These are phyloP conservation scores for Nomada ruficornis DNA, from an alignment of 2,888 invertebrate genomes.

Conservation along the genomic window DNA sequence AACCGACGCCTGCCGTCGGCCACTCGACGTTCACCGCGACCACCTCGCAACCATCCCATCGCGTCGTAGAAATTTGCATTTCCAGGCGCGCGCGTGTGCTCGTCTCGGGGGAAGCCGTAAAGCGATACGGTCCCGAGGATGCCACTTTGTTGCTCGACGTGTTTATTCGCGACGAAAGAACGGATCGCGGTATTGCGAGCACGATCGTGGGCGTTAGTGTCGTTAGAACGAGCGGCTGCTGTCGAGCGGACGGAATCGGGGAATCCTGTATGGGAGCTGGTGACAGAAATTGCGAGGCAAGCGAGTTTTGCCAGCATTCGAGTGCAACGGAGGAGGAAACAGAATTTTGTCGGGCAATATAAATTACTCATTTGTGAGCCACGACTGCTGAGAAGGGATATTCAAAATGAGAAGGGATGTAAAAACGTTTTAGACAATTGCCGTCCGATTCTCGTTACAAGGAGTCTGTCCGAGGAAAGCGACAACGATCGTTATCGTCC, in stretches of 20 bases:
- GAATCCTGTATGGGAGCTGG: conserved; percentile 8
- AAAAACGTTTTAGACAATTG: too few species aligned
- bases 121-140: conserved; percentile 36
- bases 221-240: conserved; percentile 19
- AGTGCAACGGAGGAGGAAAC: not conserved
- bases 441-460: too few species aligned
- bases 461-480: not conserved
- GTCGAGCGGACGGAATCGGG: conserved; percentile 26
- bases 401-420: too few species aligned
- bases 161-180: conserved; percentile 37
- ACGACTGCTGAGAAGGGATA: too few species aligned
- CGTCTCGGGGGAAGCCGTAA: conserved; percentile 20
- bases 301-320: not conserved
- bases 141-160: conserved; percentile 48
- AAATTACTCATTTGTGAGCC: too few species aligned
- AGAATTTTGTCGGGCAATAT: too few species aligned
- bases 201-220: conserved; percentile 21
- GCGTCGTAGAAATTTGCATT: conserved; percentile 63
- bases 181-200: not conserved
- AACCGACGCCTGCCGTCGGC: conserved; percentile 67
- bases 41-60: not conserved
- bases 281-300: conserved; percentile 7
- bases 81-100: conserved; percentile 33
- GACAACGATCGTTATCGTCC: conserved; percentile 1
- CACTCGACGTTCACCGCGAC: conserved; percentile 21